These are phyloP conservation scores for Hylia prasina DNA, from an alignment of 2,113 vertebrate genomes.

Conservation along the genomic window DNA sequence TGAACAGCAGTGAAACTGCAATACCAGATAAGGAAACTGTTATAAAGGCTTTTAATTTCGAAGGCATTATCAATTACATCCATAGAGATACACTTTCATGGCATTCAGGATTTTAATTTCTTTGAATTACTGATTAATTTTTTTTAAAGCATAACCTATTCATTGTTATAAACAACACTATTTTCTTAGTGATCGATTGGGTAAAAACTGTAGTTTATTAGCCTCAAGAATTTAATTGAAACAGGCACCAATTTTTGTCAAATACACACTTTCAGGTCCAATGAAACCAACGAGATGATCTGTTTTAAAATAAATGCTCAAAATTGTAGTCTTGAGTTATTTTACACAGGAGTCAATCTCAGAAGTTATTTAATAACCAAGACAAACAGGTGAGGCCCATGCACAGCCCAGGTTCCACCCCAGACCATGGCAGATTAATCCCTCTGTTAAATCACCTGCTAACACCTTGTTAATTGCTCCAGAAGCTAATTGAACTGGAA, in stretches of 20 bases:
- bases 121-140: background rate
- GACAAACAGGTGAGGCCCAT: background rate
- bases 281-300: background rate
- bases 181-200: background rate
- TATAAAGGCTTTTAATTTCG: background rate
- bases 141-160: background rate
- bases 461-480: background rate
- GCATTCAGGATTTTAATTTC: background rate
- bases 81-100: background rate
- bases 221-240: background rate
- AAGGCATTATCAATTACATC: background rate
- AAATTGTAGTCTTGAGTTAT: background rate
- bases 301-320: background rate
- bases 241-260: background rate
- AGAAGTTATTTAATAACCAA: background rate
- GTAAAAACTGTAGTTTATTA: background rate
- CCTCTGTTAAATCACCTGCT: background rate
- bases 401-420: background rate
- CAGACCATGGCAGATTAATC: background rate
- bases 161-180: background rate
- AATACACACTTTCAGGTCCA: background rate
- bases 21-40: conserved; percentile 24
- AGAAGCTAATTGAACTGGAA: background rate
- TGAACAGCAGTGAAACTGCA: conserved; percentile 54
- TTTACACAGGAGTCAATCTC: background rate